Evolutionary conservation across 2,797 vertebrate species (phyloP), one percentile per base, ranked within the genome.

Genomic region (Microctenopoma stevenorrisi): DNA sequence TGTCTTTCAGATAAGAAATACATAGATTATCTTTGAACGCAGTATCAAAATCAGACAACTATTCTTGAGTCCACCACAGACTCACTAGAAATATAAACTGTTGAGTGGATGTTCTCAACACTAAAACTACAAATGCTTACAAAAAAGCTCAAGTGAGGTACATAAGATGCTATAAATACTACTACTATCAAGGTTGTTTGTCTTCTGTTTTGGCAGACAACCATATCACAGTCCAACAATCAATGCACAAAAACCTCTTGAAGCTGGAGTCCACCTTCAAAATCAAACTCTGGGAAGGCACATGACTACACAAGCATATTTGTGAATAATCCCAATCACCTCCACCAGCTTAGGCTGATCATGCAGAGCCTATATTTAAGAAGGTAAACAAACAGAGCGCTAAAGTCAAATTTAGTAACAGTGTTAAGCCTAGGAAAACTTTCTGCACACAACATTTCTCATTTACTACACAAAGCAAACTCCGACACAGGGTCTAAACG

Each of bases 121-220:
- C 65, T 66, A 64, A 78, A 78, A 69, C 64, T 48, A 64, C 63
- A 73, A 75, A 69, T 35, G 26, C 54, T 9, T 64, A 60, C 22
- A 61, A 64, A 74, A 74, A 84, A 85, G 79, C 85, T 85, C 81
- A 86, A 42, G 33, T 4, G 64, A 57, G 88, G 93, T 93, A 84
- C 84, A 86, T 88, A 92, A 93, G 64, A 81, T 68, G 76, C 88
- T 91, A 91, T 87, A 92, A 93, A 93, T 87, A 93, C 83, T 54
- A 82, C 76, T 79, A 89, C 85, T 87, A 93, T 89, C 88, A 60
- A 79, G 69, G 58, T 54, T 88, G 86, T 91, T 91, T 91, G 76
- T 87, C 82, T 85, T 62, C 75, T 81, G 78, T 37, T 68, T 87
- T 85, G 58, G 74, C 76, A 81, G 76, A 88, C 76, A 88, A 85